Evolutionary conservation across 2,113 vertebrate genomes (phyloP).

Genomic region (Corythornis cristatus): DNA sequence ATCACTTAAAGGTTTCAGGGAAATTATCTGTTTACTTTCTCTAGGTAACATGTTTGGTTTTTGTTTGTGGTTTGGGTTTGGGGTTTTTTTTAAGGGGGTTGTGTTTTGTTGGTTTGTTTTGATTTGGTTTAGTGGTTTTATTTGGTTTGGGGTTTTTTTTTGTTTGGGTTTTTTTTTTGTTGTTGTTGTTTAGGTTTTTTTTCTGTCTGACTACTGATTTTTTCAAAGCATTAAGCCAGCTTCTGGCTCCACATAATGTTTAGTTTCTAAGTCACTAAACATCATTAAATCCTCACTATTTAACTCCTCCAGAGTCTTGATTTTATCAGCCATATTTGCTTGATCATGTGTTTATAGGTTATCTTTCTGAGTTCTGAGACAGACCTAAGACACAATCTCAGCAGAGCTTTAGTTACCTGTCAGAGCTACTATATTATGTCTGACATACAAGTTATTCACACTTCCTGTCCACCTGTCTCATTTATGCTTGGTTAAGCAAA

Average conservation of each 20-base stretch:
- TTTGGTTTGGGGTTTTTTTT: too few relatives aligned
- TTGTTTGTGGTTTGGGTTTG: too few relatives aligned
- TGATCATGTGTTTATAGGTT: neutral
- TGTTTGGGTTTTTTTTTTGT: neutral
- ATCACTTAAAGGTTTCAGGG: neutral
- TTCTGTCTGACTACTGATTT: neutral
- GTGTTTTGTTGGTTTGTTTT: too few relatives aligned
- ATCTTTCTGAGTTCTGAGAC: neutral
- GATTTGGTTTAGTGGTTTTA: too few relatives aligned
- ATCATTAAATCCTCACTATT: neutral
- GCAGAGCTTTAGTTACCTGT: neutral
- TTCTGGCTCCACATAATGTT: neutral
- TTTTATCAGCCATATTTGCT: neutral
- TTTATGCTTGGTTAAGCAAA: neutral
- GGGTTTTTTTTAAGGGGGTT: too few relatives aligned
- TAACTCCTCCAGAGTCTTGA: neutral
- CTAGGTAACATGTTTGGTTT: neutral
- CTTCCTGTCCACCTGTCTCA: neutral
- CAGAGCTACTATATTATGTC: neutral
- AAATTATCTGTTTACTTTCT: neutral
- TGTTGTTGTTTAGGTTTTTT: neutral
- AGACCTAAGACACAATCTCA: neutral
- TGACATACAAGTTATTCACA: neutral
- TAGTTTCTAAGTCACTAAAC: neutral
- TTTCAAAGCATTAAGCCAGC: neutral